Conservation (phyloP, 2,797 vertebrate genomes). For the Microctenopoma steveboyesi region DNA sequence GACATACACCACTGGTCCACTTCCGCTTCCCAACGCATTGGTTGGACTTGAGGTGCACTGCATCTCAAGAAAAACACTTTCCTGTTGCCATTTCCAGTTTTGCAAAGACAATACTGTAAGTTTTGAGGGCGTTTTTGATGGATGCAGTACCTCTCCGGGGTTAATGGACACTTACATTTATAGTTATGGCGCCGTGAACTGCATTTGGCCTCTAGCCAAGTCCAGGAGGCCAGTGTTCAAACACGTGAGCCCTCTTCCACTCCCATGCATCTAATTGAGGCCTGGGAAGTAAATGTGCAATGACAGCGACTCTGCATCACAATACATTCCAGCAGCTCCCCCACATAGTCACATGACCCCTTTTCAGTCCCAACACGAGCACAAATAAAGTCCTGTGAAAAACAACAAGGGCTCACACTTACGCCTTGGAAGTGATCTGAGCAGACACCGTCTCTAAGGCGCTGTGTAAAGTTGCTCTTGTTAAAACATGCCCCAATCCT, state of each 20-base stretch:
- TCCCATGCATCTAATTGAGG: constrained; percentile 54
- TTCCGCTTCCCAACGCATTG: constrained; percentile 63
- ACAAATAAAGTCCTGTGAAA: constrained; percentile 12
- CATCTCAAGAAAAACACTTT: constrained; percentile 64
- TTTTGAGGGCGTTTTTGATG: constrained; percentile 45
- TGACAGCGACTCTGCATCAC: constrained; percentile 70
- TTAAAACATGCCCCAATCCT: constrained; percentile 68
- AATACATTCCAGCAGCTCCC: constrained; percentile 64
- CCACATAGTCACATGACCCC: constrained; percentile 53
- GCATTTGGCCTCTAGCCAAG: constrained; percentile 49
- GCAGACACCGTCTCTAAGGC: constrained; percentile 37
- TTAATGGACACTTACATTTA: constrained; percentile 56
- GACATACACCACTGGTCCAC: constrained; percentile 49
- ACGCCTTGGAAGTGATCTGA: constrained; percentile 52
- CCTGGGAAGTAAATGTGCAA: constrained; percentile 60
- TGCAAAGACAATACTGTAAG: constrained; percentile 49
- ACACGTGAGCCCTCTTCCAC: constrained; percentile 57
- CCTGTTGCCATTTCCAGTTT: constrained; percentile 56
- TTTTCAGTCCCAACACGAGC: constrained; percentile 38
- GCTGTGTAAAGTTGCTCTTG: constrained; percentile 52
- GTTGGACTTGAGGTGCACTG: constrained; percentile 3
- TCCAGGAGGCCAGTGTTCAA: constrained; percentile 50
- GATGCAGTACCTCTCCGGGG: constrained; percentile 47
- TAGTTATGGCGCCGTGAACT: constrained; percentile 15
- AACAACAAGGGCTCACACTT: constrained; percentile 17